Evolutionary conservation across 2,888 invertebrate genomes (phyloP), one percentile per base, ranked within the genome.

Genomic region (Brachypalpus laphriformis): DNA sequence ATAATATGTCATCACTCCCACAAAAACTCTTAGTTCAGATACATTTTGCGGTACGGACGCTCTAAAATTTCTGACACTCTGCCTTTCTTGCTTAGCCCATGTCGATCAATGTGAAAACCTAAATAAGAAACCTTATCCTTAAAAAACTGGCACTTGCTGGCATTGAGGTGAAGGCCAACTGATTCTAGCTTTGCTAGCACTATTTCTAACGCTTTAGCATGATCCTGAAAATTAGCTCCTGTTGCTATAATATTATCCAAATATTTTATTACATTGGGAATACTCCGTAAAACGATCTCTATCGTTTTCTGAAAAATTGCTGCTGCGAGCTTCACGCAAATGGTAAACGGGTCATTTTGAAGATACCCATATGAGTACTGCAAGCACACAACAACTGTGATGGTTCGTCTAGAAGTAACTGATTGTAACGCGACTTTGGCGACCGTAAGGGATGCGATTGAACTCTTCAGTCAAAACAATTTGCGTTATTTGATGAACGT

Each of bases 391-490:
- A 9, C 1, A 14, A 1, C 3, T 42, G 45, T 3, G 56, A 70
- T n/a, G 25, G 81, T 25, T 89, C 89, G 7, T 89, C 88, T 9
- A 91, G 59, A 4, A 90, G 70, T 6, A 31, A 31, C 81, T 91
- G 90, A 80, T 90, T 89, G 65, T 89, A 91, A 1, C n/a, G n/a
- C n/a, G n/a, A n/a, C n/a, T n/a, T n/a, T n/a, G n/a, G n/a, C n/a
- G n/a, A n/a, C n/a, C n/a, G n/a, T n/a, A n/a, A n/a, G n/a, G n/a
- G n/a, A n/a, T n/a, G n/a, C n/a, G n/a, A n/a, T n/a, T n/a, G n/a
- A n/a, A n/a, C n/a, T n/a, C n/a, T n/a, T n/a, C n/a, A n/a, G n/a
- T n/a, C n/a, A n/a, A n/a, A n/a, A n/a, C n/a, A n/a, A n/a, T n/a
- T n/a, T n/a, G n/a, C n/a, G n/a, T n/a, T n/a, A n/a, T n/a, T n/a